phyloP scores from a whole-genome alignment of 2,113 vertebrate genomes.

The Chitala chitala region DNA sequence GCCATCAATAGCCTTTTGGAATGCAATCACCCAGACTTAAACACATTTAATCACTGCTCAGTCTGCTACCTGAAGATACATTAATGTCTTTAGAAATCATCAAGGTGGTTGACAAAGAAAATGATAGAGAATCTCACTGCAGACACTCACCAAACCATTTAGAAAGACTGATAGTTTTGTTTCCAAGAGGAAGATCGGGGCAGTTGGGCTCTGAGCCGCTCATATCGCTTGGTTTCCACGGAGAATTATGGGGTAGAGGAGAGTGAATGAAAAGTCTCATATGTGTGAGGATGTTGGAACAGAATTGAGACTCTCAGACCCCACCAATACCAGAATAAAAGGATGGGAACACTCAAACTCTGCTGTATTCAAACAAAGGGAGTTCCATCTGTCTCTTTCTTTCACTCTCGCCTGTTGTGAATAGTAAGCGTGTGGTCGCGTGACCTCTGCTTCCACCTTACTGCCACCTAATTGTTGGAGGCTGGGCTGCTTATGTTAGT shows the following conservation, averaged over 20 bases:
- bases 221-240: constrained; percentile 19
- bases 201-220: background rate
- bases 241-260: constrained; percentile 8
- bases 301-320: background rate
- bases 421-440: no score
- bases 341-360: background rate
- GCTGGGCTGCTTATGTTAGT: no score
- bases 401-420: no score
- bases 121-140: background rate
- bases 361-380: background rate
- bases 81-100: background rate
- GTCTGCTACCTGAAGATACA: background rate
- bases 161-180: background rate
- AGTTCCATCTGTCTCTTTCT: background rate
- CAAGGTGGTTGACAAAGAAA: background rate
- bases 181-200: background rate
- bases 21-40: no score
- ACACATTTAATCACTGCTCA: background rate
- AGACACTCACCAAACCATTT: background rate
- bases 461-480: no score
- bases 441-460: no score
- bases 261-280: background rate
- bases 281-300: background rate
- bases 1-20: background rate
- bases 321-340: background rate